Evolutionary conservation across 2,797 vertebrate species (phyloP).

Genomic region (Paramormyrops hopkinsi): DNA sequence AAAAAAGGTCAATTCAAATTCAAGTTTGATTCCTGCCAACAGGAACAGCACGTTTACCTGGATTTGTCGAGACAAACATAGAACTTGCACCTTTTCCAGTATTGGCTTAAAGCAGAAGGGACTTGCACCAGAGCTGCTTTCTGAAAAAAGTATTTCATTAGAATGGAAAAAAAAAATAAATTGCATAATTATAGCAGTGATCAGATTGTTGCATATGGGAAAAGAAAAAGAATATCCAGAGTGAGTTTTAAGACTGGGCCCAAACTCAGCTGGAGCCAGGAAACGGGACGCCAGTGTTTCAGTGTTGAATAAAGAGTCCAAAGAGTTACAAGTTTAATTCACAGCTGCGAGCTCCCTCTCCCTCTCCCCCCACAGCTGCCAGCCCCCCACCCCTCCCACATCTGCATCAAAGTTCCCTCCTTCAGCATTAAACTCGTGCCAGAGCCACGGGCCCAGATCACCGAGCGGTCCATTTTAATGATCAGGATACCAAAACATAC

Average conservation of each 20-base stretch:
- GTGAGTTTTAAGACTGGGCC: neutral
- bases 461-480: neutral
- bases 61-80: neutral
- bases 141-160: neutral
- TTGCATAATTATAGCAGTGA: slow-evolving; percentile 6
- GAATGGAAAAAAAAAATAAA: neutral
- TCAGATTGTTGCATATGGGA: neutral
- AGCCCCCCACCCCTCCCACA: neutral
- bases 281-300: neutral
- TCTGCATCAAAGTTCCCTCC: neutral
- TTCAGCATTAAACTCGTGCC: neutral
- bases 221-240: neutral
- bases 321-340: neutral
- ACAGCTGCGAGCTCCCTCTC: neutral
- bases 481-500: neutral
- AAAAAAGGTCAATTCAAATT: neutral
- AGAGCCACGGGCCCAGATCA: neutral
- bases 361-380: neutral
- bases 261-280: neutral
- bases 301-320: neutral
- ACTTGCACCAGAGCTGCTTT: neutral
- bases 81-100: neutral
- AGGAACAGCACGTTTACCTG: neutral
- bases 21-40: slow-evolving; percentile 3
- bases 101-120: neutral